Percentiles rank a stretch among this genome's conserved stretches.
Conservation (phyloP, 2,797 vertebrate genomes). For the Melanotaenia boesemani region DNA sequence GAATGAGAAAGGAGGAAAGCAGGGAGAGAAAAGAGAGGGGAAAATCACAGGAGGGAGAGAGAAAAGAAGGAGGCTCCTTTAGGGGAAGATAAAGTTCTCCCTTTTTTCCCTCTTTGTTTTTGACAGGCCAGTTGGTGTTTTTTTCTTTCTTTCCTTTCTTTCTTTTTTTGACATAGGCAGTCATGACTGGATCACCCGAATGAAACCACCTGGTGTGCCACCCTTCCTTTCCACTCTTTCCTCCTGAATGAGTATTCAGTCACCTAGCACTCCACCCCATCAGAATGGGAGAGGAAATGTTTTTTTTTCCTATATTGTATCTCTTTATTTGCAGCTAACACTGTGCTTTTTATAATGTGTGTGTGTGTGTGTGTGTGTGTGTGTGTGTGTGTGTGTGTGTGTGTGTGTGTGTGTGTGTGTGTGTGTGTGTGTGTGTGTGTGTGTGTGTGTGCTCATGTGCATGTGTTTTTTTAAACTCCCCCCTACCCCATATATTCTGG, state of each 20-base stretch:
- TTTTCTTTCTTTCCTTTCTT: slow-evolving; percentile 48
- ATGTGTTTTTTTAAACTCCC: slow-evolving; percentile 59
- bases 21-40: slow-evolving; percentile 44
- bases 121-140: slow-evolving; percentile 71
- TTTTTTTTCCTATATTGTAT: slow-evolving; percentile 73
- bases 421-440: slow-evolving; percentile 21
- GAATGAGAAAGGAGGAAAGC: slow-evolving; percentile 48
- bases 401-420: no score
- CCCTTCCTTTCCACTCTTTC: slow-evolving; percentile 61
- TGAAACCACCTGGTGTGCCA: slow-evolving; percentile 82
- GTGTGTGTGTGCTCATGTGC: neutral
- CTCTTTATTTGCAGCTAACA: slow-evolving; percentile 76
- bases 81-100: slow-evolving; percentile 75
- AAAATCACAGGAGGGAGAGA: slow-evolving; percentile 55
- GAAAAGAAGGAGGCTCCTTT: slow-evolving; percentile 68
- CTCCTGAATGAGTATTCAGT: slow-evolving; percentile 76
- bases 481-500: slow-evolving; percentile 60
- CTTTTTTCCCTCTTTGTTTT: slow-evolving; percentile 74
- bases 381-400: no score
- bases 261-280: slow-evolving; percentile 77
- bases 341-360: slow-evolving; percentile 62
- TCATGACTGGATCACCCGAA: slow-evolving; percentile 78
- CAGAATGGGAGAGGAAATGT: slow-evolving; percentile 76
- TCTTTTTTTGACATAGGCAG: slow-evolving; percentile 71
- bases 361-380: no score